Conservation (phyloP, 2,113 vertebrate genomes). For the Coreoperca whiteheadi region DNA sequence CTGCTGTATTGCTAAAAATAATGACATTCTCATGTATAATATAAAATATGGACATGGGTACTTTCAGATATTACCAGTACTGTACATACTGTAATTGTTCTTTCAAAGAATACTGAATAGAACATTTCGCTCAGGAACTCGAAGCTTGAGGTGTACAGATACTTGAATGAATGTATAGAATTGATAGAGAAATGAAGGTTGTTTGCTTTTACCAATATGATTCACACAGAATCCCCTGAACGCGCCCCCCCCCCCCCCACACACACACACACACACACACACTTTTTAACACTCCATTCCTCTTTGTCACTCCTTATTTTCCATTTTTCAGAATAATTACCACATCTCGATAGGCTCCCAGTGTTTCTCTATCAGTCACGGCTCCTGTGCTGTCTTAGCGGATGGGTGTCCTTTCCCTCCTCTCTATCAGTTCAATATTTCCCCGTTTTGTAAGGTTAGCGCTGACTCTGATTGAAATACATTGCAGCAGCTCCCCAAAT, state of each 20-base stretch:
- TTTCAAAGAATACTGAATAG: neutral
- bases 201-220: neutral
- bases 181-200: neutral
- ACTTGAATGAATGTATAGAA: neutral
- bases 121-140: neutral
- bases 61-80: neutral
- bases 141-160: neutral
- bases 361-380: conserved; percentile 21
- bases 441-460: conserved; percentile 62
- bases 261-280: too few relatives aligned
- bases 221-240: neutral
- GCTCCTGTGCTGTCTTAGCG: conserved; percentile 11
- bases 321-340: conserved; percentile 43
- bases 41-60: conserved; percentile 30
- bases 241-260: too few relatives aligned
- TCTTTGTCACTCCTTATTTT: conserved; percentile 29
- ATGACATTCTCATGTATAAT: conserved; percentile 62
- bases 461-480: conserved; percentile 62
- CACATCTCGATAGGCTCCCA: neutral
- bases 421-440: conserved; percentile 55
- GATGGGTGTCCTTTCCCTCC: conserved; percentile 7
- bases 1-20: conserved; percentile 67
- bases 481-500: conserved; percentile 60
- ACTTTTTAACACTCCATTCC: neutral
- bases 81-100: neutral